phyloP scores from a whole-genome alignment of 2,113 vertebrate genomes.

The Smithornis capensis region DNA sequence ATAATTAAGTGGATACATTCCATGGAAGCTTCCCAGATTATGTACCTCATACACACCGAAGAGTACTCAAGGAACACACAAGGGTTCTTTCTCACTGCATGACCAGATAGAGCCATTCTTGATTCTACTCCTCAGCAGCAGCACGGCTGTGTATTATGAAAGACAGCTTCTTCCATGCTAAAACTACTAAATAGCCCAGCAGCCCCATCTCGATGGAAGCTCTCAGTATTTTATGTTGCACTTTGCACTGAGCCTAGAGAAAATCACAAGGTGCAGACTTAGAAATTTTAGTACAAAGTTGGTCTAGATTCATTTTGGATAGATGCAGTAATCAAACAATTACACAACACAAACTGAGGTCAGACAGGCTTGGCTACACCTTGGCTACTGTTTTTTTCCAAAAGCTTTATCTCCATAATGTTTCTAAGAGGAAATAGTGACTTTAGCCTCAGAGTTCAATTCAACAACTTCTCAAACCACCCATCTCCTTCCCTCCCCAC shows the following conservation, averaged over 20 bases:
- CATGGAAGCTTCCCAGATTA: not conserved
- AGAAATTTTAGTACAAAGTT: not conserved
- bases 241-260: not conserved
- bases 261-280: not conserved
- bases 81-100: not conserved
- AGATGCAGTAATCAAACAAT: not conserved
- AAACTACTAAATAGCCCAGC: not conserved
- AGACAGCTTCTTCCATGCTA: not conserved
- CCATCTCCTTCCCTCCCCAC: not conserved
- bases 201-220: not conserved
- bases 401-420: not conserved
- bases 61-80: not conserved
- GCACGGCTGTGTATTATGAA: not conserved
- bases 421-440: not conserved
- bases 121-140: not conserved
- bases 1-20: not conserved
- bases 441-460: not conserved
- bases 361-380: not conserved
- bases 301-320: not conserved
- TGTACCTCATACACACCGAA: not conserved
- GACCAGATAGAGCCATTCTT: not conserved
- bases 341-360: not conserved
- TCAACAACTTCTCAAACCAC: not conserved
- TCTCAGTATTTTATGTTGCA: not conserved
- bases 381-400: not conserved